Evolutionary conservation across 2,113 vertebrate genomes (phyloP).

Genomic region (Plecotus auritus): DNA sequence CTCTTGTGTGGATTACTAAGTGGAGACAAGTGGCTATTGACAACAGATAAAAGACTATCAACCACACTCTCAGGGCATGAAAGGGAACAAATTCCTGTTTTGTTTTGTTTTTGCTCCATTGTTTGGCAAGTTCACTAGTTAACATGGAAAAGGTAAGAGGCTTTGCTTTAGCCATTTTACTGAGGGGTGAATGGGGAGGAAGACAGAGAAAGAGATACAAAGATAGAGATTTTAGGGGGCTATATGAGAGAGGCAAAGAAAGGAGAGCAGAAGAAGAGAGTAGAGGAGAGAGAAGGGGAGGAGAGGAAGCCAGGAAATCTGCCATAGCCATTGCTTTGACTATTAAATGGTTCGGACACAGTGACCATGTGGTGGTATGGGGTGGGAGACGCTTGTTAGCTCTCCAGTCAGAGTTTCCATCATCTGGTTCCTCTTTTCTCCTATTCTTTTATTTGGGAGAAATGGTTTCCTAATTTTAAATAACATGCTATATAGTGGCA

Average conservation of each 20-base stretch:
- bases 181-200: neutral
- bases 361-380: neutral
- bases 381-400: neutral
- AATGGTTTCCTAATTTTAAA: neutral
- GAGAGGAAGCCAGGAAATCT: neutral
- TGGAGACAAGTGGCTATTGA: neutral
- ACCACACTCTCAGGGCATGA: too few species aligned
- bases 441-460: neutral
- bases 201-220: neutral
- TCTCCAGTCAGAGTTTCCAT: neutral
- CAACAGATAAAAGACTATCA: neutral
- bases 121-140: neutral
- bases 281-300: neutral
- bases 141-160: neutral
- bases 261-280: neutral
- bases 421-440: neutral
- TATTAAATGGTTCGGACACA: neutral
- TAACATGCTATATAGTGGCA: neutral
- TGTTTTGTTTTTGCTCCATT: neutral
- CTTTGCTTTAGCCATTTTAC: neutral
- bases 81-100: neutral
- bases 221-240: neutral
- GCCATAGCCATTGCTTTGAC: neutral
- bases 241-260: neutral
- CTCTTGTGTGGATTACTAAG: neutral